Evolutionary conservation across 2,113 vertebrate genomes (phyloP).

Genomic region (Apteryx owenii): DNA sequence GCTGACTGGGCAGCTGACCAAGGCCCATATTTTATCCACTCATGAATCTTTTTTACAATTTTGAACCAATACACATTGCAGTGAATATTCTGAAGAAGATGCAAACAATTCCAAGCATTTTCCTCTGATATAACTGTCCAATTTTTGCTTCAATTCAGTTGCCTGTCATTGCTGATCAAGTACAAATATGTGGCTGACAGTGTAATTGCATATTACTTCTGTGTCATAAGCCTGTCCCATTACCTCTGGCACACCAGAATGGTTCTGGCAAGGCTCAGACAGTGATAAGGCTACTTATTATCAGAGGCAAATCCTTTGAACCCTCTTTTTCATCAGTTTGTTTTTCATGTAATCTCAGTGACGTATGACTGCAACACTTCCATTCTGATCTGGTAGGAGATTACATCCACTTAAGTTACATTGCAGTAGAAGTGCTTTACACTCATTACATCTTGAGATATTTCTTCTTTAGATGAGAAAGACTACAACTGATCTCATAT

Average conservation of each 20-base stretch:
- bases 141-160: background rate
- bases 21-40: background rate
- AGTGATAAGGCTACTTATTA: background rate
- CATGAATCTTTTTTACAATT: background rate
- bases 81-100: background rate
- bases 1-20: background rate
- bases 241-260: background rate
- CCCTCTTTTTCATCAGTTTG: background rate
- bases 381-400: background rate
- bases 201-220: background rate
- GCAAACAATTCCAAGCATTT: background rate
- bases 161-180: background rate
- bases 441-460: background rate
- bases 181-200: background rate
- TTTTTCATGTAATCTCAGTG: background rate
- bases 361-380: accelerated
- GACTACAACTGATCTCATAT: background rate
- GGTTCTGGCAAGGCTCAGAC: background rate
- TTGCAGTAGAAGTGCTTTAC: background rate
- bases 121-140: background rate
- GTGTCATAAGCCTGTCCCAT: background rate
- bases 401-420: background rate
- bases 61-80: background rate
- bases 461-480: background rate
- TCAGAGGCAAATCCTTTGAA: background rate